Base-by-base conservation (phyloP, 2,113 vertebrate genomes). In the Gymnorhina tibicen region DNA sequence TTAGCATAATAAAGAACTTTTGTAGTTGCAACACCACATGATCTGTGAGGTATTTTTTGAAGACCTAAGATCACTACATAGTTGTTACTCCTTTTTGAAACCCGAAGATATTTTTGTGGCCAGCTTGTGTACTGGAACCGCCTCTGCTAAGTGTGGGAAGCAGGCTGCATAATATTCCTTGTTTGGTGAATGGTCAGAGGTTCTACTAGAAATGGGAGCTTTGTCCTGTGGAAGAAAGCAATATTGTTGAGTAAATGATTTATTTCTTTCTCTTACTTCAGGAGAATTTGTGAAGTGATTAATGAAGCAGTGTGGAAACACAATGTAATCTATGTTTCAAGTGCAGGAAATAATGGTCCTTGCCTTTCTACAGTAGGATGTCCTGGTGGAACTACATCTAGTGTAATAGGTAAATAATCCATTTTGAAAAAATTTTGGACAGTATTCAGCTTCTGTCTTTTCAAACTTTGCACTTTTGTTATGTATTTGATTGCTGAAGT, bases 241-340 rank as follows among this genome's bases (percentile, higher is more conserved):
- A 2, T 67, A 41, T 72, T 94, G 58, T 79, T 63, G 11, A 39
- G 73, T 79, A 64, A 86, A 68, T 74, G 1, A 37, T 52, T 68
- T 2, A 58, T 46, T 67, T 68, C 30, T 91, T 68, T 47, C 17
- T 91, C 8, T 74, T 94, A 82, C 66, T 95, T 73, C 96, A 99
- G 99, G 98, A 99, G 99, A 97, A 99, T 99, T 95, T 99, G 99
- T 97, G 99, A 99, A 97, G 98, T 99, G 56, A 99, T 99, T 97
- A 99, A 98, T 62, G 99, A 99, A 97, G 99, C 99, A 5, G 99
- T 99, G 35, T 99, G 99, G 98, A 99, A 99, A 92, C 98, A 99
- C 97, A 99, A 99, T 5, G 98, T 99, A 35, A 98, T 99, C 87
- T 99, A 99, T 91, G 99, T 99, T 94, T 99, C 99, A 16, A 99